Conservation (phyloP, 2,797 vertebrate genomes). For the Gephyroberyx darwinii region DNA sequence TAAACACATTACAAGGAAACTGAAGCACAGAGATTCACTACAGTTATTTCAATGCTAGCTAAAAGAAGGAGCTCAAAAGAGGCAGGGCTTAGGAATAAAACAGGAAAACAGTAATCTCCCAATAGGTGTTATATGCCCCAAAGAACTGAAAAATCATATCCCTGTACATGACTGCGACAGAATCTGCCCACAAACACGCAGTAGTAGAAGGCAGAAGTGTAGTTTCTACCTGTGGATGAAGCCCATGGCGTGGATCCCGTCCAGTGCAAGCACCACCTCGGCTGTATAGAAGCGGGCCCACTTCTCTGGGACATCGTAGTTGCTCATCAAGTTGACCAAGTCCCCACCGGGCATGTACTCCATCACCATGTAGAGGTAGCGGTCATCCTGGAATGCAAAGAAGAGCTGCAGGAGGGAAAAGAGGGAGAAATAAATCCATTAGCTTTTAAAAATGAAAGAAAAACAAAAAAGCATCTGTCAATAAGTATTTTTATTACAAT, state of each 20-base stretch:
- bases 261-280: conserved; percentile 96
- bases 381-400: conserved; percentile 98
- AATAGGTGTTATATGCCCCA: not conserved
- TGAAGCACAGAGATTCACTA: not conserved
- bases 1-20: conserved; percentile 9
- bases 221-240: conserved; percentile 95
- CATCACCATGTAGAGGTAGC: conserved; percentile 99
- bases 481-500: no score
- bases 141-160: not conserved
- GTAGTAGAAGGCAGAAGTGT: not conserved
- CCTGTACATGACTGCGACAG: not conserved
- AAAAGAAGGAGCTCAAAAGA: not conserved
- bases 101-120: not conserved
- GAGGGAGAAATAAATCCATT: not conserved
- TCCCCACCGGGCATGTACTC: conserved; percentile 99
- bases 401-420: conserved; percentile 84
- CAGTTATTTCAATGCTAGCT: not conserved
- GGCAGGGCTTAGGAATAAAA: not conserved
- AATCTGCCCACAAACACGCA: not conserved
- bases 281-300: conserved; percentile 99
- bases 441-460: not conserved
- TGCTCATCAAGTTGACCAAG: conserved; percentile 98
- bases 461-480: no score
- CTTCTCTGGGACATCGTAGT: conserved; percentile 98
- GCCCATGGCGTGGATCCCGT: conserved; percentile 98